These are phyloP conservation scores for Globicephala melas DNA, from an alignment of 2,113 vertebrate genomes.

Conservation along the genomic window DNA sequence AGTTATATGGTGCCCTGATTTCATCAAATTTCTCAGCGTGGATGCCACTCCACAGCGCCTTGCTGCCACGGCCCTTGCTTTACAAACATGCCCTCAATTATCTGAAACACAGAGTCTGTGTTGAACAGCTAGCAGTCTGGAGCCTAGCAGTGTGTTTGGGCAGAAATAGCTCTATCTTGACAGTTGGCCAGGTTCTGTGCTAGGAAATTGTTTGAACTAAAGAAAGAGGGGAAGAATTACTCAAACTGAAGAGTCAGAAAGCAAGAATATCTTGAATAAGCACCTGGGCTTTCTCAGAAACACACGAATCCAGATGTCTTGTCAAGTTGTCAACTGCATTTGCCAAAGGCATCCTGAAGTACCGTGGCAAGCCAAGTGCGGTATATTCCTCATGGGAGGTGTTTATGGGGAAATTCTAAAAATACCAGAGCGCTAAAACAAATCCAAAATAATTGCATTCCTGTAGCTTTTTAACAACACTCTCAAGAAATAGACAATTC, in stretches of 20 bases:
- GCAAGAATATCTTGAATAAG: constrained; percentile 21
- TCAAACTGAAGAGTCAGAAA: not conserved
- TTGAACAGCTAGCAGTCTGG: not conserved
- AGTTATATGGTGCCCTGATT: not conserved
- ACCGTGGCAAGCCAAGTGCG: not conserved
- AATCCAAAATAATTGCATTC: constrained; percentile 54
- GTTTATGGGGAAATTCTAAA: constrained; percentile 61
- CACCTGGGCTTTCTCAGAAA: constrained; percentile 35
- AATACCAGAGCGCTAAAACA: constrained; percentile 44
- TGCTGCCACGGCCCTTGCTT: no score
- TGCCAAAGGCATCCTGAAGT: constrained; percentile 39
- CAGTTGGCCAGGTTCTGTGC: not conserved
- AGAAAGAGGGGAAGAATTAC: not conserved
- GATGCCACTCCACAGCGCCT: not conserved
- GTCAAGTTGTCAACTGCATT: constrained; percentile 53
- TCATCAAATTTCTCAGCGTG: not conserved
- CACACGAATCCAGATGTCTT: constrained; percentile 33
- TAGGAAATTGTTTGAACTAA: not conserved
- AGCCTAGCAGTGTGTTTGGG: not conserved
- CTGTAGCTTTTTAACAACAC: constrained; percentile 26
- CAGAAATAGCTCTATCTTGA: not conserved
- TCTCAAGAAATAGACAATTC: constrained; percentile 41
- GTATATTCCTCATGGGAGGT: constrained; percentile 20
- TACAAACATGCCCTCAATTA: not conserved
- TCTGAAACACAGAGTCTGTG: not conserved